Conservation (phyloP, 2,888 invertebrate species). For the Tipula unca region DNA sequence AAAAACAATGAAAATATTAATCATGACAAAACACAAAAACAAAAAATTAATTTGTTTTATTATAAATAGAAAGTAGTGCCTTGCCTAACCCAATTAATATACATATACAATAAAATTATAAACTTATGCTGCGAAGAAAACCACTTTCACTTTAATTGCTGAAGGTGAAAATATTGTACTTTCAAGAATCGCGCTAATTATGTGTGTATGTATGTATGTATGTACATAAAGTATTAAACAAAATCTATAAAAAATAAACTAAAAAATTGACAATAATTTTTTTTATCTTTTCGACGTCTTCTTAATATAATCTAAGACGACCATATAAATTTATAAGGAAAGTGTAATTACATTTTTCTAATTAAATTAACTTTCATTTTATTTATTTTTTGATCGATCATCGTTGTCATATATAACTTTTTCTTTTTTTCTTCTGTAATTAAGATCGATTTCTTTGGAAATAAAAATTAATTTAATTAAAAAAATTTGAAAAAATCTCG, state of each 20-base stretch:
- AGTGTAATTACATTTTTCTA: background rate
- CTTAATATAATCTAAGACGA: background rate
- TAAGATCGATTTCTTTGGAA: background rate
- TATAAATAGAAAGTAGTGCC: background rate
- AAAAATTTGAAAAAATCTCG: too few species aligned
- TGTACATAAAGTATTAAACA: background rate
- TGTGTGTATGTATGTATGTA: background rate
- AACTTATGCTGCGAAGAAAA: background rate
- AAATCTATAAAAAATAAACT: background rate
- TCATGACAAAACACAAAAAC: background rate
- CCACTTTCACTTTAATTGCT: slow-evolving; percentile 8
- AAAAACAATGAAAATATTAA: slow-evolving; percentile 8
- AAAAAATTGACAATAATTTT: slow-evolving; percentile 1
- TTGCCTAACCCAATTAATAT: slow-evolving; percentile 8
- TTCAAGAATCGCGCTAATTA: background rate
- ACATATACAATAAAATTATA: background rate
- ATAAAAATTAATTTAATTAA: slow-evolving; percentile 15
- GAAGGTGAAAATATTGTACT: background rate
- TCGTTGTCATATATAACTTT: background rate
- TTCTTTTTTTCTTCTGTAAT: background rate
- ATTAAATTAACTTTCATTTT: background rate
- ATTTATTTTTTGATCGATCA: background rate
- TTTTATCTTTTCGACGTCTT: background rate
- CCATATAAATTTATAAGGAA: background rate
- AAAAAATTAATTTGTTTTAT: background rate